These are phyloP conservation scores for Patella depressa DNA, from an alignment of 2,888 invertebrate genomes.

Conservation along the genomic window DNA sequence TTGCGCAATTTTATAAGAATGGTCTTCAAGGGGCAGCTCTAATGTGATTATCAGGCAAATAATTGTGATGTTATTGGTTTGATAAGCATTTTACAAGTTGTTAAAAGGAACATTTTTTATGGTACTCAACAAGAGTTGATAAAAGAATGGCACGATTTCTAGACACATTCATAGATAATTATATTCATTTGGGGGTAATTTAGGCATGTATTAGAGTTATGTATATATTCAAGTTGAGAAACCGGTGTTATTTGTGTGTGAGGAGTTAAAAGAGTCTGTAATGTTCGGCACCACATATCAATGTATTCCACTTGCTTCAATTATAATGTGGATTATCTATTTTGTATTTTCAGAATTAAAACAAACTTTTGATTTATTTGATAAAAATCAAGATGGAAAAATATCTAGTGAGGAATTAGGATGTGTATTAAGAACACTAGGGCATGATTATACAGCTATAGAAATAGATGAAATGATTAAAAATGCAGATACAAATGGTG, in stretches of 20 bases:
- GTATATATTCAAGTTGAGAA: not conserved
- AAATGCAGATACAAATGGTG: slow-evolving; percentile 63
- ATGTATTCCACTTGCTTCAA: too few species aligned
- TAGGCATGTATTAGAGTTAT: slow-evolving; percentile 1
- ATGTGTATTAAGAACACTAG: slow-evolving; percentile 54
- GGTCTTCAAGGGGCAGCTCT: too few species aligned
- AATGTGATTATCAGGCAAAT: too few species aligned
- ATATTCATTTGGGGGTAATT: not conserved
- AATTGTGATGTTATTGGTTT: not conserved
- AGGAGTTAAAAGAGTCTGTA: too few species aligned
- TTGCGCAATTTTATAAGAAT: too few species aligned
- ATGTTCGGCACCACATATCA: too few species aligned
- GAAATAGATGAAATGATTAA: slow-evolving; percentile 66
- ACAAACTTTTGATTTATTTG: slow-evolving; percentile 64
- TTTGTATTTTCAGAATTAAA: slow-evolving; percentile 51
- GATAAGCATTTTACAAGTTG: too few species aligned
- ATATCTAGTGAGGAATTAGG: slow-evolving; percentile 65
- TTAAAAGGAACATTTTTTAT: too few species aligned
- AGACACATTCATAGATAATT: not conserved
- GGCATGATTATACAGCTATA: slow-evolving; percentile 56
- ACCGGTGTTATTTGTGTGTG: too few species aligned
- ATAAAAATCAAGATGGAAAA: slow-evolving; percentile 64
- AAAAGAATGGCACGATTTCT: not conserved
- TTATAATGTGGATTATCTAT: too few species aligned
- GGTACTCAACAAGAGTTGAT: not conserved